Percentiles rank a stretch among this genome's conserved stretches.
Conservation (phyloP, 2,113 vertebrate genomes). For the Thunnus thynnus region DNA sequence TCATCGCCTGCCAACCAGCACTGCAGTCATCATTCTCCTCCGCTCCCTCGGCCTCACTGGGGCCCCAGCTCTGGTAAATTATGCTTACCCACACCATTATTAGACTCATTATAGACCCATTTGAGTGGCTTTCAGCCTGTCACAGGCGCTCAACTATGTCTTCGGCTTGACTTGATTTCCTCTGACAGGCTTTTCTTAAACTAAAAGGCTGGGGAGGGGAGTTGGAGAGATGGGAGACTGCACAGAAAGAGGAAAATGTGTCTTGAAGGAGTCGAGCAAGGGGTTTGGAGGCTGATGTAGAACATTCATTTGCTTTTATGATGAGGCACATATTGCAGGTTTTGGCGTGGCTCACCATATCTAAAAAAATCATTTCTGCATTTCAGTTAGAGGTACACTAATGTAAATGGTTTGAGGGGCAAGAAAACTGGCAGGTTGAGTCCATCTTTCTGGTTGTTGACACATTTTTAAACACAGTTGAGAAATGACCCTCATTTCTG, state of each 20-base stretch:
- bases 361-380: conserved; percentile 54
- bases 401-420: conserved; percentile 57
- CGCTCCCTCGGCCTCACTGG: conserved; percentile 49
- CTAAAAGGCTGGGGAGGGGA: conserved; percentile 74
- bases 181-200: conserved; percentile 83
- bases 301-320: conserved; percentile 79
- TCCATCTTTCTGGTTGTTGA: conserved; percentile 72
- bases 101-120: conserved; percentile 83
- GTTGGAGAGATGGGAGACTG: conserved; percentile 43
- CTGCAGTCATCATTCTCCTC: conserved; percentile 72
- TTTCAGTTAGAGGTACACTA: conserved; percentile 50
- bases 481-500: conserved; percentile 84
- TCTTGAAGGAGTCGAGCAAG: conserved; percentile 59
- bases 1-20: conserved; percentile 69
- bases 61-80: conserved; percentile 76
- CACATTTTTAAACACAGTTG: conserved; percentile 83
- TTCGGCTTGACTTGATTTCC: conserved; percentile 81
- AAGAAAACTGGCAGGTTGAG: conserved; percentile 66
- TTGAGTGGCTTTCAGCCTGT: conserved; percentile 84
- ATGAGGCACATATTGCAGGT: conserved; percentile 64
- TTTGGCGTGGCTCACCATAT: conserved; percentile 59
- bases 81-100: conserved; percentile 84
- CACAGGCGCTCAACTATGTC: conserved; percentile 81
- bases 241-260: conserved; percentile 66
- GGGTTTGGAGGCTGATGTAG: conserved; percentile 71